Conservation (phyloP, 1,140 invertebrate genomes). For the Pseudomyrmex pallidus region DNA sequence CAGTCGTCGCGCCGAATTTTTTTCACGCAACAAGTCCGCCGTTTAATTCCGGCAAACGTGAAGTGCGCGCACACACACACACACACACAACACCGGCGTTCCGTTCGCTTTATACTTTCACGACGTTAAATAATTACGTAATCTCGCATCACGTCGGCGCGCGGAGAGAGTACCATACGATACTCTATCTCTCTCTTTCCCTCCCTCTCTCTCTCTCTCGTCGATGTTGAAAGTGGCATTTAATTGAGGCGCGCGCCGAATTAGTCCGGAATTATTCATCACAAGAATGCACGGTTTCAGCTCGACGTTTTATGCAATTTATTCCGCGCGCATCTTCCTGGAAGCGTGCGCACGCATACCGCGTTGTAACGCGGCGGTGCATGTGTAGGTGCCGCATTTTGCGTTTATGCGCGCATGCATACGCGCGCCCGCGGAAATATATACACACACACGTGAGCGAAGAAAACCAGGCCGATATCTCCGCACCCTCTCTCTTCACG, state of each 20-base stretch:
- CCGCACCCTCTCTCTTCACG: too few relatives aligned
- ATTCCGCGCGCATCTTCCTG: conserved; percentile 30
- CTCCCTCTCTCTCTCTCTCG: not conserved
- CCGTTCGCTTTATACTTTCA: not conserved
- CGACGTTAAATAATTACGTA: not conserved
- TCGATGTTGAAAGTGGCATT: conserved; percentile 3
- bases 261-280: conserved; percentile 52
- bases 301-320: conserved; percentile 36
- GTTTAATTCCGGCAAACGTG: too few relatives aligned
- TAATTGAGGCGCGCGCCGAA: conserved; percentile 26
- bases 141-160: not conserved
- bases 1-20: not conserved
- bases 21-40: conserved; percentile 36
- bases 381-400: not conserved
- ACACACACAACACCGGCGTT: not conserved
- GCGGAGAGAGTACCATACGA: not conserved
- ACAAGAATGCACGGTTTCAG: conserved; percentile 15
- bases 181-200: too few relatives aligned
- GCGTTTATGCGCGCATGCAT: not conserved
- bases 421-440: conserved; percentile 2
- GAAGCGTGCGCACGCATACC: conserved; percentile 15
- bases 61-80: not conserved
- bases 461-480: conserved; percentile 30
- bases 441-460: not conserved
- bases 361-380: conserved; percentile 8